Conservation (phyloP, 2,797 vertebrate genomes). For the Darevskia nairensis region DNA sequence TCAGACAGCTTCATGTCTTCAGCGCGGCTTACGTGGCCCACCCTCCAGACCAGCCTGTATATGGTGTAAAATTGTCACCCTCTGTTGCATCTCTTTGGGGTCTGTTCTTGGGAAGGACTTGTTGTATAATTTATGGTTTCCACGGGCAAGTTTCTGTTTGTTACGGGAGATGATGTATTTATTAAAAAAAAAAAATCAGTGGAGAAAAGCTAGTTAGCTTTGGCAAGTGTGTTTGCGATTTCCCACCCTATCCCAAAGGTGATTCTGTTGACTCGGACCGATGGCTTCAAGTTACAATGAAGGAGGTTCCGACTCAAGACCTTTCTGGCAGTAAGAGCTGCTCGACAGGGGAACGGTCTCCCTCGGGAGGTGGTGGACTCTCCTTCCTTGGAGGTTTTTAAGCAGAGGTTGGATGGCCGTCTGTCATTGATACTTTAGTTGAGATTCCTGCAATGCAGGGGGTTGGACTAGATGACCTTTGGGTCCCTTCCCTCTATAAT, state of each 20-base stretch:
- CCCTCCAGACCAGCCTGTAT: constrained; percentile 45
- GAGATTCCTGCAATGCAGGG: too few relatives aligned
- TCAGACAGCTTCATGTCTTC: neutral
- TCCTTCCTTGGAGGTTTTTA: too few relatives aligned
- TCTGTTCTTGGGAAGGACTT: fast-evolving
- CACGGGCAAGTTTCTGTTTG: neutral
- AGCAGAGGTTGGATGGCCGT: too few relatives aligned
- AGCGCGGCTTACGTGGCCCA: neutral
- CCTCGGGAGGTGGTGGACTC: too few relatives aligned
- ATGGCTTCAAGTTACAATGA: too few relatives aligned
- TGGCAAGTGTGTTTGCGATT: neutral
- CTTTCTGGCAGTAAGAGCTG: too few relatives aligned
- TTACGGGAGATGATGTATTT: constrained; percentile 77
- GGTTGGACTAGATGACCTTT: neutral
- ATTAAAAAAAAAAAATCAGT: constrained; percentile 74
- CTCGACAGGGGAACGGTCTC: too few relatives aligned
- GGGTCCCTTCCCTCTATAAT: too few relatives aligned
- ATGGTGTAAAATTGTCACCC: constrained; percentile 65
- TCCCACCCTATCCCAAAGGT: too few relatives aligned
- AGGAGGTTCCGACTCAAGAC: too few relatives aligned
- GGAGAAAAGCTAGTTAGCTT: neutral
- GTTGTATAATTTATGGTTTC: constrained; percentile 66
- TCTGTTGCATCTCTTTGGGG: neutral
- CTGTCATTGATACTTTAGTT: too few relatives aligned
- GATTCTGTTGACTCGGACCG: neutral